phyloP scores from a whole-genome alignment of 1,140 invertebrate genomes.

The Schlechtendalia chinensis region DNA sequence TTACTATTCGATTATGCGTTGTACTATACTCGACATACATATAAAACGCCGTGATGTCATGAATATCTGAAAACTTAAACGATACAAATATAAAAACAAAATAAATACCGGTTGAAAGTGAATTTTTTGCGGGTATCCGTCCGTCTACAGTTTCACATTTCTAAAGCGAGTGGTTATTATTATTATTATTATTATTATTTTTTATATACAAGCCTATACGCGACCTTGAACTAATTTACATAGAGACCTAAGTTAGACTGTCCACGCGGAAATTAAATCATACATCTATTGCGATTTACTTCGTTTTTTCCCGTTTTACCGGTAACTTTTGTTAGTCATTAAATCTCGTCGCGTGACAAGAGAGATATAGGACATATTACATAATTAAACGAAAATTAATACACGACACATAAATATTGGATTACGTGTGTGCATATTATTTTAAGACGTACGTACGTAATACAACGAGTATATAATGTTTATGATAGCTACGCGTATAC shows the following conservation, averaged over 20 bases:
- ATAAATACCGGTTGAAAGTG: neutral
- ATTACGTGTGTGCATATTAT: neutral
- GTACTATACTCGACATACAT: too few species aligned
- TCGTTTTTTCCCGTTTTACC: neutral
- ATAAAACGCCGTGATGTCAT: neutral
- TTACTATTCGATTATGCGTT: neutral
- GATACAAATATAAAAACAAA: too few species aligned
- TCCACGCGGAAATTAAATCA: neutral
- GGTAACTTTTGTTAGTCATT: conserved; percentile 7
- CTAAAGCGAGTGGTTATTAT: too few species aligned
- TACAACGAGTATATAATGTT: neutral
- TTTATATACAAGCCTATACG: neutral
- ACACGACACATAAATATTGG: conserved; percentile 20
- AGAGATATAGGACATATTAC: neutral
- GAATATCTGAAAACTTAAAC: too few species aligned
- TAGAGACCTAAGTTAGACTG: neutral
- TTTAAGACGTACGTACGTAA: conserved; percentile 1
- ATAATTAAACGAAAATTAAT: conserved; percentile 25
- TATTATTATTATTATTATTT: too few species aligned
- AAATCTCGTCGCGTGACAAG: neutral
- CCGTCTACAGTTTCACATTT: neutral
- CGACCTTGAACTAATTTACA: conserved; percentile 16
- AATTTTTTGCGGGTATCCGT: neutral
- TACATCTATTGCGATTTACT: neutral
- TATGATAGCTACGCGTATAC: neutral